Percentiles rank a stretch among this genome's conserved stretches.
Conservation (phyloP, 1,140 invertebrate species). For the Drosophila micromelanica region DNA sequence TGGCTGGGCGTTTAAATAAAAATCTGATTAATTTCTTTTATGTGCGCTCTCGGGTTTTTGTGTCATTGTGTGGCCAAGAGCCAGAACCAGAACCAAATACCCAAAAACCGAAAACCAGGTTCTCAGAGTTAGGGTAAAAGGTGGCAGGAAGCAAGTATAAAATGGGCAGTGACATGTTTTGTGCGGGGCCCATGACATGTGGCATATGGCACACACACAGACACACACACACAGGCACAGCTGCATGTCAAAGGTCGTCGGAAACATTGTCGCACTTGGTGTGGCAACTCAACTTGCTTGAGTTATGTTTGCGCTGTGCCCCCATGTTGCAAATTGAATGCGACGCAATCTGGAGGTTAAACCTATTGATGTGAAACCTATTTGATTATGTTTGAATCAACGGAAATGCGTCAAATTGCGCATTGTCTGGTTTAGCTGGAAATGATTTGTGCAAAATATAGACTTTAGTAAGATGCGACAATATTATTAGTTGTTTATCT, state of each 20-base stretch:
- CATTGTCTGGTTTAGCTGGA: conserved; percentile 1
- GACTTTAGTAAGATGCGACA: no score
- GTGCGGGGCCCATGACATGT: conserved; percentile 58
- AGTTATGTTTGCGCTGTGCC: conserved; percentile 14
- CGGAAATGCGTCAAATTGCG: conserved; percentile 14
- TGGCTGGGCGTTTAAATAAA: conserved; percentile 77
- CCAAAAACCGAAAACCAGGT: conserved; percentile 17
- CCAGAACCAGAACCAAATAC: conserved; percentile 21
- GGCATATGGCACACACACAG: conserved; percentile 45
- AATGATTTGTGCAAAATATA: not conserved
- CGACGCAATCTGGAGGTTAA: conserved; percentile 36
- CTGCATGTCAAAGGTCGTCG: conserved; percentile 61
- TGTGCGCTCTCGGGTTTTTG: conserved; percentile 64
- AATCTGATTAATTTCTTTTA: conserved; percentile 83
- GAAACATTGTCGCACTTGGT: conserved; percentile 37
- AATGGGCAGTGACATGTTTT: conserved; percentile 73
- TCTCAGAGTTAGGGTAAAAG: conserved; percentile 37
- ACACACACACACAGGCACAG: conserved; percentile 30
- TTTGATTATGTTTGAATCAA: conserved; percentile 22
- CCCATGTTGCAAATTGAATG: conserved; percentile 36
- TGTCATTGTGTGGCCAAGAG: conserved; percentile 63
- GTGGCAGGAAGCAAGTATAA: conserved; percentile 68
- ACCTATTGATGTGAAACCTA: conserved; percentile 19
- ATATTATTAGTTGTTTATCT: no score
- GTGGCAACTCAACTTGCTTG: conserved; percentile 2